Evolutionary conservation across 2,113 vertebrate species (phyloP), one percentile per base, ranked within the genome.

Genomic region (Siniperca chuatsi): DNA sequence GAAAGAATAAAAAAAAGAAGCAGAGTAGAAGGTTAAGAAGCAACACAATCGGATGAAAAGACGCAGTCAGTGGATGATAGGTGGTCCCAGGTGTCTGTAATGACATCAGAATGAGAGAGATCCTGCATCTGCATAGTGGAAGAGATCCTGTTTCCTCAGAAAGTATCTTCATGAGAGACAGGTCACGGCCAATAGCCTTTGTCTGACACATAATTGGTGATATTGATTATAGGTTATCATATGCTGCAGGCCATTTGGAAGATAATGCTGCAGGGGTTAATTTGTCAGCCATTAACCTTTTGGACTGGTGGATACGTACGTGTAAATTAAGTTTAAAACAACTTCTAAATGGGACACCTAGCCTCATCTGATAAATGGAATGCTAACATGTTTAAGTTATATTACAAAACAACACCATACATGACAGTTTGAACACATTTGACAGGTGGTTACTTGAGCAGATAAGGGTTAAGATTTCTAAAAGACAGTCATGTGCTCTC

Each of bases 211-310:
- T 96, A 96, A 96, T 96, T 96, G 96, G 90, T 91, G 87, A 94
- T 96, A 96, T 96, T 96, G 96, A 96, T 96, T 96, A 96, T 96
- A 96, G 95, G 95, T 96, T 96, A 96, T 96, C 95, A 95, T 95
- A 93, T 95, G 94, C 94, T 94, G 93, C 79, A 2, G 94, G 94
- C 94, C 95, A 95, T 96, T 96, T 96, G 95, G 92, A 95, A 95
- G 95, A 95, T 95, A 96, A 96, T 94, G 94, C 95, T 92, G 79
- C 90, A 95, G 95, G 95, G 95, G 95, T 96, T 96, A 94, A 96
- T 96, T 95, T 95, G 95, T 95, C 94, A 93, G 84, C 95, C 95
- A 96, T 96, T 96, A 96, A 96, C 95, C 95, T 95, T 93, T 89
- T 79, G 94, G 92, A 92, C 92, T 70, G 78, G 71, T 91, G 90